Evolutionary conservation across 2,888 invertebrate genomes (phyloP), one percentile per base, ranked within the genome.

Genomic region (Eumerus sabulonum): DNA sequence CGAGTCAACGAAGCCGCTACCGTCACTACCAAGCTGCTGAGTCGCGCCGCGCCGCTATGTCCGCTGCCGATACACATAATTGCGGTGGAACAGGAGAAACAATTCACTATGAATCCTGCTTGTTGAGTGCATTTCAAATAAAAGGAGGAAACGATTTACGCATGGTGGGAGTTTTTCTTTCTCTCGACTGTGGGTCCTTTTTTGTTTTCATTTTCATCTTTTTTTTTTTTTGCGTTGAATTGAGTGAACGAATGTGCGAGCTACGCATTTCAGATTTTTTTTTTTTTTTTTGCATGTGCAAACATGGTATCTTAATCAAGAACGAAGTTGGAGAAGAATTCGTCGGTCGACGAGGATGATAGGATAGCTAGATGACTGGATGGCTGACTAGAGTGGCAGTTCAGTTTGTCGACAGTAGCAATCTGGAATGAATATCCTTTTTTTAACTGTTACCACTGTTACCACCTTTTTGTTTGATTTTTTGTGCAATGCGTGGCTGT

Each of bases 41-140:
- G 7, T 27, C 3, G 5, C n/a, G 40, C 40, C 5, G 5, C 40
- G 5, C 12, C 3, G n/a, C 54, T 40, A 40, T 36, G 9, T 42
- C 57, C 54, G 44, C 72, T 70, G 70, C 76, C 76, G 57, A 76
- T 59, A 59, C 53, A 76, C 51, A 57, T 63, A 70, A 60, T 56
- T 71, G 66, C 60, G 76, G 71, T 71, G 54, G 40, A 84, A 85
- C 84, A 86, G 86, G 85, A 27, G 84, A 86, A 85, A 86, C 87
- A 87, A 86, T 88, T 87, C 87, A 85, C 84, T 86, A 84, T 76
- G 70, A 70, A 76, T 70, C 59, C 76, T 64, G 72, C 47, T 48
- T 62, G 86, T 86, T 85, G 88, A 87, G 88, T 86, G 87, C 87
- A 86, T 88, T 87, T 88, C 87, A 88, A 87, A 87, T 85, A 87